Evolutionary conservation across 2,888 invertebrate genomes (phyloP).

Genomic region (Drosophila vallismaia): DNA sequence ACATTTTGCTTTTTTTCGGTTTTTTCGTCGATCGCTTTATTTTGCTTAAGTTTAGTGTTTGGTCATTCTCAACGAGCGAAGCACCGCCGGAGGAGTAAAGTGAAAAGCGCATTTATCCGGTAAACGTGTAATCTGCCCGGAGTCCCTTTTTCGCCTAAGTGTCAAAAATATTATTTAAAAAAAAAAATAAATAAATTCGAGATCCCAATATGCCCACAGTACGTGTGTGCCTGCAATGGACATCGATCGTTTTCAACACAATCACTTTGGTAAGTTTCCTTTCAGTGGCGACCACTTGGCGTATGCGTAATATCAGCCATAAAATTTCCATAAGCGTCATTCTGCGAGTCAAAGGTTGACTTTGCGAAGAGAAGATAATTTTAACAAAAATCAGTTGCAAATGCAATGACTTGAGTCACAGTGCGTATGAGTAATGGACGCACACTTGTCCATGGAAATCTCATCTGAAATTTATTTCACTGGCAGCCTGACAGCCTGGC

Average conservation of each 20-base stretch:
- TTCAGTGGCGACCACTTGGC: not conserved
- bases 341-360: constrained; percentile 1
- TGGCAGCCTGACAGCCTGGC: not conserved
- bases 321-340: constrained; percentile 1
- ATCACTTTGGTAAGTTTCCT: constrained; percentile 72
- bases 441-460: constrained; percentile 32
- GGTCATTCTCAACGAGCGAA: constrained; percentile 58
- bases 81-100: constrained; percentile 25
- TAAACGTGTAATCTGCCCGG: constrained; percentile 31
- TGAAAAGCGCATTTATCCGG: constrained; percentile 13
- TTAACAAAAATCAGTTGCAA: constrained; percentile 6
- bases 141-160: not conserved
- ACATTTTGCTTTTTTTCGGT: constrained; percentile 55
- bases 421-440: constrained; percentile 54
- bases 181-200: not conserved
- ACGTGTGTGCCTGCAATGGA: constrained; percentile 79
- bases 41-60: constrained; percentile 58
- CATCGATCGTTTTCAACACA: constrained; percentile 71
- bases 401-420: constrained; percentile 41
- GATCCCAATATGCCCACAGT: constrained; percentile 62
- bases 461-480: not conserved
- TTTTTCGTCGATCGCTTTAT: constrained; percentile 39
- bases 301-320: constrained; percentile 8
- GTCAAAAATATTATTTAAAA: constrained; percentile 2
- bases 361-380: constrained; percentile 2